Conservation (phyloP, 2,113 vertebrate genomes). For the Aptenodytes patagonicus region DNA sequence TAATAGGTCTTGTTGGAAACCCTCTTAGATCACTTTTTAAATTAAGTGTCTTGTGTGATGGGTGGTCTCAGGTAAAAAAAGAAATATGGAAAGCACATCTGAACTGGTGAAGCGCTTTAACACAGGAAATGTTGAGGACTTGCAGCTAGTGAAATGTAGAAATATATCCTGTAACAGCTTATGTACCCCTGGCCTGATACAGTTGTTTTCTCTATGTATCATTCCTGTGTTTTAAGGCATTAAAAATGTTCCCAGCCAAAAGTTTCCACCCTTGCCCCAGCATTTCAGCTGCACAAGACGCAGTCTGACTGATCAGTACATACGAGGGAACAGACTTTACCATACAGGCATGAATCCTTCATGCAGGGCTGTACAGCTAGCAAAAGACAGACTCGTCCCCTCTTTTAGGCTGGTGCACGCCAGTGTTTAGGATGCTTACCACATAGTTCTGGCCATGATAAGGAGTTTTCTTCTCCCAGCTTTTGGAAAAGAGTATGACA, state of each 20-base stretch:
- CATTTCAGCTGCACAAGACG: background rate
- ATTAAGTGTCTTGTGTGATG: background rate
- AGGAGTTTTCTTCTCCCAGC: background rate
- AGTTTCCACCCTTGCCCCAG: background rate
- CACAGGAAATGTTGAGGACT: background rate
- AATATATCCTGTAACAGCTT: background rate
- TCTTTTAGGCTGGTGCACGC: background rate
- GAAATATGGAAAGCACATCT: background rate
- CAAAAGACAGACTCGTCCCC: background rate
- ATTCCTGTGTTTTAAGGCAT: background rate
- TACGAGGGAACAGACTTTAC: fast-evolving
- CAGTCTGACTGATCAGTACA: background rate
- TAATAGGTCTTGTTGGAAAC: background rate
- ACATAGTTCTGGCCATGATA: background rate
- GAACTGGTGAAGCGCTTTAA: background rate
- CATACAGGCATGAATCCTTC: background rate
- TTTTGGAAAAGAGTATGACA: background rate
- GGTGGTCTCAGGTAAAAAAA: background rate
- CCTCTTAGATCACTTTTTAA: background rate
- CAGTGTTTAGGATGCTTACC: background rate
- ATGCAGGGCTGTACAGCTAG: background rate
- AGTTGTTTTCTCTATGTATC: background rate
- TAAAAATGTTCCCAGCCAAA: background rate
- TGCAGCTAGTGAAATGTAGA: background rate
- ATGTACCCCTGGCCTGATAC: background rate